phyloP scores from a whole-genome alignment of 2,797 vertebrate genomes.

The Pipistrellus pipistrellus region DNA sequence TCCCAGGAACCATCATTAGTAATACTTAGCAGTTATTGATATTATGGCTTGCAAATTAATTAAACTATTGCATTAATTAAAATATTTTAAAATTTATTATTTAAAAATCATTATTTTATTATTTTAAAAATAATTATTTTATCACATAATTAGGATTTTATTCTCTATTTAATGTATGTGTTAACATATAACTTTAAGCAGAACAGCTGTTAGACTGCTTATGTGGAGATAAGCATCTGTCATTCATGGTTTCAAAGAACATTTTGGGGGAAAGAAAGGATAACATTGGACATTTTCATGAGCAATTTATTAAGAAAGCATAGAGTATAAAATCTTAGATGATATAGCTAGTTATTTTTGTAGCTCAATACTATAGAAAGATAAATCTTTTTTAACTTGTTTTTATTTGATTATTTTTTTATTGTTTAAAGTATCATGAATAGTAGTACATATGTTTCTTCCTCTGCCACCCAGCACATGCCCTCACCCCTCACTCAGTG shows the following conservation, averaged over 20 bases:
- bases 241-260: not conserved
- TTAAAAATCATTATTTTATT: not conserved
- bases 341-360: not conserved
- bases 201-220: conserved; percentile 20
- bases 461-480: too few species aligned
- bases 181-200: conserved; percentile 41
- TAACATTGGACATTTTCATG: conserved; percentile 36
- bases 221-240: not conserved
- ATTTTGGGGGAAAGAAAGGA: not conserved
- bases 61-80: not conserved
- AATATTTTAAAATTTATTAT: conserved; percentile 49
- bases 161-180: not conserved
- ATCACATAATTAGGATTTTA: conserved; percentile 23
- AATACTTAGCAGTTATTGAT: conserved; percentile 3
- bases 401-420: too few species aligned
- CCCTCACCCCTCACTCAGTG: too few species aligned
- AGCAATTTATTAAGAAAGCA: conserved; percentile 15
- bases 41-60: conserved; percentile 18
- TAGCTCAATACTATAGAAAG: conserved; percentile 41
- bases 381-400: not conserved
- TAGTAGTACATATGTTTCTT: too few species aligned
- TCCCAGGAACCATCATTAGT: not conserved
- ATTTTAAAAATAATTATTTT: not conserved
- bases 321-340: conserved; percentile 6
- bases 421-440: too few species aligned